Evolutionary conservation across 2,113 vertebrate species (phyloP).

Genomic region (Bos indicus): DNA sequence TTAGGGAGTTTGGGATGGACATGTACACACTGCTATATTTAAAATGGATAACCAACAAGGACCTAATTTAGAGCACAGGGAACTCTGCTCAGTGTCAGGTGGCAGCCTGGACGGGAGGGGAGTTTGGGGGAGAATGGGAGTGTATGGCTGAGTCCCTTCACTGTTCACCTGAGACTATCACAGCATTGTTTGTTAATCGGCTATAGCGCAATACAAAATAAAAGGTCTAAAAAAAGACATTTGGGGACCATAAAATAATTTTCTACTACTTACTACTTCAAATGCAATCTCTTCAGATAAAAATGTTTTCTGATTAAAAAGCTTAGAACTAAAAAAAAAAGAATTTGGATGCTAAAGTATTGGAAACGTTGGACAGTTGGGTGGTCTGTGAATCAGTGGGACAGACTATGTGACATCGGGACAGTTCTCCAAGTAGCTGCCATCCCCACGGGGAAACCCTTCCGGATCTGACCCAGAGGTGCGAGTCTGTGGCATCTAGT

Average conservation of each 20-base stretch:
- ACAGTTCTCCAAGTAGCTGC: accelerated
- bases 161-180: background rate
- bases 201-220: background rate
- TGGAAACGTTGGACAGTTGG: no score
- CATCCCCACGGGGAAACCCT: background rate
- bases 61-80: background rate
- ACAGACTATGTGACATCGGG: background rate
- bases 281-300: background rate
- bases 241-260: background rate
- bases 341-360: background rate
- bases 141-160: background rate
- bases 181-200: background rate
- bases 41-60: background rate
- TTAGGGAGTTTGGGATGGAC: background rate
- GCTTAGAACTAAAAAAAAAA: background rate
- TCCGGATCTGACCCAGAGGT: accelerated
- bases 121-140: background rate
- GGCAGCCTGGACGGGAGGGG: background rate
- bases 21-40: background rate
- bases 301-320: background rate
- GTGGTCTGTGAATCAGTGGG: background rate
- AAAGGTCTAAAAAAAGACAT: background rate
- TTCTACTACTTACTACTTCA: background rate
- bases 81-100: background rate
- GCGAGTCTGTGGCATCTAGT: background rate